A percentile compares a stretch with the other conserved stretches of the same genome.
phyloP scores from a whole-genome alignment of 1,140 invertebrate species.

The Drosophila teissieri region DNA sequence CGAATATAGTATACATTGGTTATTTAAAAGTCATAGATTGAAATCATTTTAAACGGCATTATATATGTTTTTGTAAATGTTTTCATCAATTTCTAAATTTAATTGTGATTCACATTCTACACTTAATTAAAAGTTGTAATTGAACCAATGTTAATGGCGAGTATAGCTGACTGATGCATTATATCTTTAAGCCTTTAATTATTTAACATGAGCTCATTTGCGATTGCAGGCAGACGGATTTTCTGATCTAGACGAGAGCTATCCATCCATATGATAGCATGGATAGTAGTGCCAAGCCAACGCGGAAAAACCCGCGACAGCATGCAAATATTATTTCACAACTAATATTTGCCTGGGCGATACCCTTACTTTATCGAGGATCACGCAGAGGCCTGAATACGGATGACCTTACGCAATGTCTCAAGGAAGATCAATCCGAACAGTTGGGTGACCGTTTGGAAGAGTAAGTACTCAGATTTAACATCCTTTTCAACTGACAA shows the following conservation, averaged over 20 bases:
- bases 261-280: conserved; percentile 52
- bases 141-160: background rate
- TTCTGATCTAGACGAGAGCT: conserved; percentile 1
- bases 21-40: background rate
- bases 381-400: conserved; percentile 69
- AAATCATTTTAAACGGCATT: too few relatives aligned
- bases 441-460: conserved; percentile 81
- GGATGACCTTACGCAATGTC: conserved; percentile 81
- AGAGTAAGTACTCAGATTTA: conserved; percentile 62
- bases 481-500: background rate
- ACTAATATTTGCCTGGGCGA: conserved; percentile 82
- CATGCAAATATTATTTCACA: conserved; percentile 81
- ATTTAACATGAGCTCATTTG: conserved; percentile 23
- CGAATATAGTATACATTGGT: background rate
- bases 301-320: conserved; percentile 76
- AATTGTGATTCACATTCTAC: background rate
- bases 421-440: conserved; percentile 78
- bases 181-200: conserved; percentile 15
- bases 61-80: background rate
- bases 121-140: background rate
- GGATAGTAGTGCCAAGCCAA: conserved; percentile 79
- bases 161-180: background rate
- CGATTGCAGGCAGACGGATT: conserved; percentile 13
- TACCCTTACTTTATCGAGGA: conserved; percentile 81
- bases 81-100: background rate